Evolutionary conservation across 2,888 invertebrate genomes (phyloP).

Genomic region (Clunio marinus): DNA sequence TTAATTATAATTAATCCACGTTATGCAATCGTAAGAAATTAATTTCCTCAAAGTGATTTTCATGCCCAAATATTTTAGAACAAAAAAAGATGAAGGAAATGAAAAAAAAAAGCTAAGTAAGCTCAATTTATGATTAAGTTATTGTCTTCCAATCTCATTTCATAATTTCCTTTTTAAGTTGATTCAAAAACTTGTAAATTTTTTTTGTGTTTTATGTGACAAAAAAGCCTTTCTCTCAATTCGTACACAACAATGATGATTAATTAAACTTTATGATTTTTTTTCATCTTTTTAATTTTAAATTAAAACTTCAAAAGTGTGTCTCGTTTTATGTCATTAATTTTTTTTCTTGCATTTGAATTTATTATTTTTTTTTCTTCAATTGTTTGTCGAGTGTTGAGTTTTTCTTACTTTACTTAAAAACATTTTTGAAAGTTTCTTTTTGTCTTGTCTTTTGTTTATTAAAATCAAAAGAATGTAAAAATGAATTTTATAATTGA

Average conservation of each 20-base stretch:
- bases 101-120: not conserved
- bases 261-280: not conserved
- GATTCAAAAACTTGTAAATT: conserved; percentile 31
- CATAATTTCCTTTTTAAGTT: not conserved
- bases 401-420: not conserved
- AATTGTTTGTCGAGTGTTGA: conserved; percentile 13
- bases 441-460: not conserved
- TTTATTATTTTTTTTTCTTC: not conserved
- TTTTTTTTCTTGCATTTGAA: not conserved
- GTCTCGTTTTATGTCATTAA: not conserved
- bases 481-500: not conserved
- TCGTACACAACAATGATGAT: conserved; percentile 18
- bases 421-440: not conserved
- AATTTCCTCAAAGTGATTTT: conserved; percentile 4
- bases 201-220: no score
- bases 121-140: not conserved
- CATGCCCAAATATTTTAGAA: conserved; percentile 15
- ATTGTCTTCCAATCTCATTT: conserved; percentile 28
- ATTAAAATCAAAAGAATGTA: not conserved
- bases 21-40: conserved; percentile 25
- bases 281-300: not conserved
- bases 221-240: conserved; percentile 32
- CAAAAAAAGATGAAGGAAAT: no score
- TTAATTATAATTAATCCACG: not conserved
- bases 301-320: not conserved